These are phyloP conservation scores for cattle (Bos taurus) DNA, from an alignment of 2,113 vertebrate species.

Conservation along the genomic window DNA sequence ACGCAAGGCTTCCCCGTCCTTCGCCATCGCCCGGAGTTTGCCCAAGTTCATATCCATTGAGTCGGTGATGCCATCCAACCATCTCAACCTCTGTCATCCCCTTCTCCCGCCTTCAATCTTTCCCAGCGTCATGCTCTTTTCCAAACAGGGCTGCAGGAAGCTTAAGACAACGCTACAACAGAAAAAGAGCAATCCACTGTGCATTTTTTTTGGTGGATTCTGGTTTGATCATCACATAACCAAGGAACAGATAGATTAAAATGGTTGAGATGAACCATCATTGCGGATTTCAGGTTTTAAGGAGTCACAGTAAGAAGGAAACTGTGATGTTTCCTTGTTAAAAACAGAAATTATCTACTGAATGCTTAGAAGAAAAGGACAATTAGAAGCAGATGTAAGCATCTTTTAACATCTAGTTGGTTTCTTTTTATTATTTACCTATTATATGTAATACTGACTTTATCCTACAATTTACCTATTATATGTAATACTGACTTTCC, in stretches of 20 bases:
- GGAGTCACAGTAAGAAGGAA: neutral
- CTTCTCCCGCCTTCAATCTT: neutral
- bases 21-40: neutral
- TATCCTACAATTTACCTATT: neutral
- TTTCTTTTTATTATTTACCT: neutral
- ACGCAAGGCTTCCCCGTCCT: neutral
- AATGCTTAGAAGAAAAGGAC: neutral
- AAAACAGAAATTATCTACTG: neutral
- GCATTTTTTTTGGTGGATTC: neutral
- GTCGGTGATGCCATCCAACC: neutral
- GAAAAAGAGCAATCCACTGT: fast-evolving
- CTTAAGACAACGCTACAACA: fast-evolving
- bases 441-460: neutral
- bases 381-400: neutral
- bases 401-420: neutral
- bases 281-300: neutral
- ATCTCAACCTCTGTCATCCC: neutral
- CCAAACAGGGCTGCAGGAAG: neutral
- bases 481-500: neutral
- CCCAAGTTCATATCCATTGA: neutral
- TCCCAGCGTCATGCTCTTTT: neutral
- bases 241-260: neutral
- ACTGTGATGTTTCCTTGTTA: neutral
- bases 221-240: neutral
- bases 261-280: neutral